phyloP scores from a whole-genome alignment of 1,140 invertebrate species.

The Calephelis nemesis region DNA sequence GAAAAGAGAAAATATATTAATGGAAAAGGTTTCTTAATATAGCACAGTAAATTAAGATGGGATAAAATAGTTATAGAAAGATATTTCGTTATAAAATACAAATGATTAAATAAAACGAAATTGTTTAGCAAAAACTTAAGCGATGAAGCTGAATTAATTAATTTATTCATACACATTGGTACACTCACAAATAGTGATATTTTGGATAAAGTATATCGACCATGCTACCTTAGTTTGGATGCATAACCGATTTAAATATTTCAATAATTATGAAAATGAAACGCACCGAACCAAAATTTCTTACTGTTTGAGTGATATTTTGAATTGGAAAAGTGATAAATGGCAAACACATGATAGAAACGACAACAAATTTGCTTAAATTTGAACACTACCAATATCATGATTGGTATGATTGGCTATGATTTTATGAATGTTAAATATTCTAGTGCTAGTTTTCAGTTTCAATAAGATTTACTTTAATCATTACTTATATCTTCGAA shows the following conservation, averaged over 20 bases:
- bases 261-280: background rate
- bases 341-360: constrained; percentile 35
- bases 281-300: constrained; percentile 38
- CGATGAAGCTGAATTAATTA: constrained; percentile 33
- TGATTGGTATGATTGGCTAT: no score
- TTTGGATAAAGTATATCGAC: constrained; percentile 24
- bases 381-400: constrained; percentile 32
- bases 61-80: constrained; percentile 19
- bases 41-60: constrained; percentile 15
- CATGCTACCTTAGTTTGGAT: constrained; percentile 21
- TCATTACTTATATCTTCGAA: no score
- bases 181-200: constrained; percentile 22
- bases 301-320: constrained; percentile 30
- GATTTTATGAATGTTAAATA: no score
- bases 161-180: constrained; percentile 24
- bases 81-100: constrained; percentile 23
- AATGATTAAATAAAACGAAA: constrained; percentile 20
- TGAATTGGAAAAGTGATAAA: constrained; percentile 28
- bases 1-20: constrained; percentile 44
- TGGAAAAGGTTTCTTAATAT: background rate
- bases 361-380: constrained; percentile 44
- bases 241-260: constrained; percentile 5
- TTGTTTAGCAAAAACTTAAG: constrained; percentile 29
- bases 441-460: no score
- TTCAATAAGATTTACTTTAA: no score